Percentiles rank a stretch among this genome's conserved stretches.
These are phyloP conservation scores for Drosophila subpulchrella DNA, from an alignment of 1,140 invertebrate species.

Conservation along the genomic window DNA sequence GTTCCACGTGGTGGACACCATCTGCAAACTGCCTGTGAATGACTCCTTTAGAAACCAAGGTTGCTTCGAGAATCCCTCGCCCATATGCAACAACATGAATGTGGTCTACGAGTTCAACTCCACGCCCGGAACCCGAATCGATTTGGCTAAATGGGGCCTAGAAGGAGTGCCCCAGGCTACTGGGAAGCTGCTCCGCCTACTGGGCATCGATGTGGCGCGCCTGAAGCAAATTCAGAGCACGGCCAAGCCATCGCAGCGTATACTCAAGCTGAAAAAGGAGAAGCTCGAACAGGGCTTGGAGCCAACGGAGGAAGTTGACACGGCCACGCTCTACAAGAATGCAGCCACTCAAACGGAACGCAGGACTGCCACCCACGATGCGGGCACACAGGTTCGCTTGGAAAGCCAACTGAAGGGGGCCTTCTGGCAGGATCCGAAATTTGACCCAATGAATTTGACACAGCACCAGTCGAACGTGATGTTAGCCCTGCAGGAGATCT, in stretches of 20 bases:
- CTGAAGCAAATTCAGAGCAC: conserved; percentile 41
- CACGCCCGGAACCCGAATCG: conserved; percentile 27
- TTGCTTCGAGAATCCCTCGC: conserved; percentile 60
- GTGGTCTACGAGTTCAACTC: conserved; percentile 67
- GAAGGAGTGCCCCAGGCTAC: conserved; percentile 43
- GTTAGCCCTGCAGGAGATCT: conserved; percentile 45
- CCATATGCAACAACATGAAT: conserved; percentile 58
- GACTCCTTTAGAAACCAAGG: conserved; percentile 14
- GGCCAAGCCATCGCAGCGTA: conserved; percentile 29
- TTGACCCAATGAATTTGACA: conserved; percentile 20
- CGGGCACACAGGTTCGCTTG: conserved; percentile 20
- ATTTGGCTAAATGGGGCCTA: conserved; percentile 58
- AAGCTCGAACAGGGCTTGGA: background rate
- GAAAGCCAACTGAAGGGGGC: background rate
- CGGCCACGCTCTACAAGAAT: conserved; percentile 33
- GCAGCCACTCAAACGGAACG: conserved; percentile 34
- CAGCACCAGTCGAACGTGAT: conserved; percentile 52
- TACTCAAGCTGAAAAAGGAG: conserved; percentile 38
- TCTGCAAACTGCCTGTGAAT: conserved; percentile 37
- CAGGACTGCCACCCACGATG: conserved; percentile 1
- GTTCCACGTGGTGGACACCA: conserved; percentile 53
- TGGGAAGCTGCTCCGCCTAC: conserved; percentile 32
- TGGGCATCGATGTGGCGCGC: conserved; percentile 40
- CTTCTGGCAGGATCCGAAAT: conserved; percentile 40
- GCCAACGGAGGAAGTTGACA: conserved; percentile 14